Base-by-base conservation (phyloP, 2,113 vertebrate genomes). In the Onychostruthus taczanowskii region DNA sequence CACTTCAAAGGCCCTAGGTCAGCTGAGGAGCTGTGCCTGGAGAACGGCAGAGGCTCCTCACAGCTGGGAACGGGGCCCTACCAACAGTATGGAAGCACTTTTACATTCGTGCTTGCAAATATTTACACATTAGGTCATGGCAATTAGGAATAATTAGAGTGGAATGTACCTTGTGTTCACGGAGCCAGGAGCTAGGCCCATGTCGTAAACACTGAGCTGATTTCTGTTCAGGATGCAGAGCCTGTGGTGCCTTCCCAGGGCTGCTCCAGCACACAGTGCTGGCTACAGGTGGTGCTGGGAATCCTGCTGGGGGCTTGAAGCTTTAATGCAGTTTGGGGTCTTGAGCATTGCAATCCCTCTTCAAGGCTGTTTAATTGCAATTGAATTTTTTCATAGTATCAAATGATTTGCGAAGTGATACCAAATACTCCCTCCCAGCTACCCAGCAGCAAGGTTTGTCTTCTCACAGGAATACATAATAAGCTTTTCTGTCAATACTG, bases 121-220 rank as follows among this genome's bases (percentile, higher is more conserved):
- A 94, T 97, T 96, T 96, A 95, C 75, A 74, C 78, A 63, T 94
- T 90, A 95, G 92, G 70, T 95, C 94, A 95, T 58, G 50, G 95
- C 90, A 95, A 95, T 95, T 95, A 95, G 72, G 75, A 95, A 86
- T 91, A 93, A 95, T 97, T 95, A 96, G 63, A 90, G 90, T 83
- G 95, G 94, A 97, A 95, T 93, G 94, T 84, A 96, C 94, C 94
- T 97, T 74, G 82, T 94, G 24, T 90, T 95, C 82, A 23, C 1
- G 0, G 84, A 93, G 89, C 86, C 64, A 68, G 76, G 80, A 92
- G 50, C 33, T 30, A 26, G 86, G 69, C 66, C 56, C 53, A 0
- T 79, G 74, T 89, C 84, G 75, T 81, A 91, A 94, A 88, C 8
- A 12, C 24, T 14, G 81, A 49, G 43, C 89, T 95, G 43, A 19